Evolutionary conservation across 2,113 vertebrate species (phyloP), one percentile per base, ranked within the genome.

Genomic region (Leiothrix lutea): DNA sequence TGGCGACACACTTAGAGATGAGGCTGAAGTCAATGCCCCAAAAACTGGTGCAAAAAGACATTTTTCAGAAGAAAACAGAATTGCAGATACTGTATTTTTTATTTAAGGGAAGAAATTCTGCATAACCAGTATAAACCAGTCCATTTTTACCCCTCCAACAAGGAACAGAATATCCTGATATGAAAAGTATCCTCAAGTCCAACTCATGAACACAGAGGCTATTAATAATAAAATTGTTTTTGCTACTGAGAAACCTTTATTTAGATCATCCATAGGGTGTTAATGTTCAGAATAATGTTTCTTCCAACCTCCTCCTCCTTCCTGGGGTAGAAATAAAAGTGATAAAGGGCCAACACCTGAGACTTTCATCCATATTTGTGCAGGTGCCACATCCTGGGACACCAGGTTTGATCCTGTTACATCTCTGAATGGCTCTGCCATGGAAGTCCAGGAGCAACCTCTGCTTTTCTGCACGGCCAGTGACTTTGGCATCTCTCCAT

Each of bases 31-130:
- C 85, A 60, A 12, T 2, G 9, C 36, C 79, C 92, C 75, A 88
- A 81, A 50, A 69, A 53, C 1, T 3, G 20, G 40, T n/a, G n/a
- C 31, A 90, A 79, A 73, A 70, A 67, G 62, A 26, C 18, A 11
- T 56, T 80, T 93, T 62, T 40, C 42, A 80, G 61, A 72, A 95
- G 80, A 62, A 50, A 90, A 57, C 51, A 62, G 44, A 56, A 91
- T 33, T 40, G n/a, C 51, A 85, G 10, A 60, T 23, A 44, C 77
- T 2, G 6, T 45, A 17, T 73, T 91, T 42, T 65, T 66, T 67
- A 79, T 33, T 38, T 53, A 81, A 90, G 80, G 31, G 51, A 79
- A 74, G 35, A 61, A 80, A 67, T 58, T 65, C 65, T 71, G 33
- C 36, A 51, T 54, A 58, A 66, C 23, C 36, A n/a, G 40, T n/a